Conservation (phyloP, 1,140 invertebrate genomes). For the Pseudomyrmex dendroicus region DNA sequence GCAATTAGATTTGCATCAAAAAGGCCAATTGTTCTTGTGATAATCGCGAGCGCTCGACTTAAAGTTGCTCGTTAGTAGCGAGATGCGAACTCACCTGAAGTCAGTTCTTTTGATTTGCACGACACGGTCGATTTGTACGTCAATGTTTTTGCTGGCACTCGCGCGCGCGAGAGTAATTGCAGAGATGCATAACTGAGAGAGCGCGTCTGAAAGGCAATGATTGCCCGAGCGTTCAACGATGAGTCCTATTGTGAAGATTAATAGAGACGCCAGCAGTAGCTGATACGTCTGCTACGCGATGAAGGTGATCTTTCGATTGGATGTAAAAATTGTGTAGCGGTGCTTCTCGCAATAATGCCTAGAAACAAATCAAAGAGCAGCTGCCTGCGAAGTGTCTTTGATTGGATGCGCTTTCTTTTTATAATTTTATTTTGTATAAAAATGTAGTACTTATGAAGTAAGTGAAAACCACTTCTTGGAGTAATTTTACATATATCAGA, state of each 20-base stretch:
- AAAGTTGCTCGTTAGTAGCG: slow-evolving; percentile 34
- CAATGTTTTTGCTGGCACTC: slow-evolving; percentile 15
- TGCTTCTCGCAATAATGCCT: not conserved
- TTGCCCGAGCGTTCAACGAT: slow-evolving; percentile 33
- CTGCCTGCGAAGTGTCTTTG: not conserved
- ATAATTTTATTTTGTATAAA: not conserved
- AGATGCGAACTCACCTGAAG: not conserved
- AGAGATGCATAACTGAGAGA: slow-evolving; percentile 56
- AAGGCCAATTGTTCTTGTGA: slow-evolving; percentile 42
- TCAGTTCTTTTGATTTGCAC: slow-evolving; percentile 54
- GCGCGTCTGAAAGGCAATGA: slow-evolving; percentile 49
- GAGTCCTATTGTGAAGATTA: slow-evolving; percentile 53
- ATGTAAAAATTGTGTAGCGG: slow-evolving; percentile 28
- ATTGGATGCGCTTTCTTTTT: slow-evolving; percentile 2
- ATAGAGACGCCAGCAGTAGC: slow-evolving; percentile 47
- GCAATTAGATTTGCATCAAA: slow-evolving; percentile 51
- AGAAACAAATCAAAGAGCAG: not conserved
- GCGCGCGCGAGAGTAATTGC: slow-evolving; percentile 46
- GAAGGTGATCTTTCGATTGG: not conserved
- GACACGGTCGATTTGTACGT: slow-evolving; percentile 45
- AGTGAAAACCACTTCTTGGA: no score
- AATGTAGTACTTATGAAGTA: no score
- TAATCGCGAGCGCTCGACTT: slow-evolving; percentile 49
- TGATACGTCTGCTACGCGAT: not conserved
- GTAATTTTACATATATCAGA: no score